Conservation (phyloP, 2,113 vertebrate genomes). For the Phocoena sinus region DNA sequence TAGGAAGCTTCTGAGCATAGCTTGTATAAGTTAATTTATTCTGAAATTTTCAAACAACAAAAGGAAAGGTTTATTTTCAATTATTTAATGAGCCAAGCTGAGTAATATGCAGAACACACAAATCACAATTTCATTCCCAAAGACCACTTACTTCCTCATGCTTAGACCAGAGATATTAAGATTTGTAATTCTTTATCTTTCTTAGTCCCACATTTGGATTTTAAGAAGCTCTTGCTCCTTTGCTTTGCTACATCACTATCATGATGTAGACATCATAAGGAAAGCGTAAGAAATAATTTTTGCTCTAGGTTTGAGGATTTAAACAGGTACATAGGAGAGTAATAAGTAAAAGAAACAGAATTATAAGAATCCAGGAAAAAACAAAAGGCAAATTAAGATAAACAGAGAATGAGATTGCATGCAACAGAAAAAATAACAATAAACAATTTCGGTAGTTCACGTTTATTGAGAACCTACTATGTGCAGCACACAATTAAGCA, state of each 20-base stretch:
- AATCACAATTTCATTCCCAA: background rate
- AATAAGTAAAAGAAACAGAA: background rate
- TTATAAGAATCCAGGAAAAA: background rate
- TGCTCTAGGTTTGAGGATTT: background rate
- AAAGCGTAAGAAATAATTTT: background rate
- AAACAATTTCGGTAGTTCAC: background rate
- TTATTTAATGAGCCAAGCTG: slow-evolving; percentile 55
- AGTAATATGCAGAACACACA: slow-evolving; percentile 17
- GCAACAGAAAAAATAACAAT: background rate
- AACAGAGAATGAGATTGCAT: background rate
- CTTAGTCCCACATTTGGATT: background rate
- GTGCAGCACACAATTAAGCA: background rate
- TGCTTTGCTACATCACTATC: background rate
- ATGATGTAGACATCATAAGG: background rate
- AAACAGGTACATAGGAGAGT: background rate
- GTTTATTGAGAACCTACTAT: background rate
- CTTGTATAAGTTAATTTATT: slow-evolving; percentile 59
- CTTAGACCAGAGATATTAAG: background rate
- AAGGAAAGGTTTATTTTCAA: slow-evolving; percentile 48
- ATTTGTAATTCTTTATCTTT: background rate
- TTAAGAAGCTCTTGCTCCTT: background rate
- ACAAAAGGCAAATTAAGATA: background rate
- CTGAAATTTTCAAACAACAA: slow-evolving; percentile 69
- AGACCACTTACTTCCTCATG: background rate
- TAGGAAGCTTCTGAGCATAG: slow-evolving; percentile 69